These are phyloP conservation scores for Heterocephalus glaber DNA, from an alignment of 2,113 vertebrate genomes.

Conservation along the genomic window DNA sequence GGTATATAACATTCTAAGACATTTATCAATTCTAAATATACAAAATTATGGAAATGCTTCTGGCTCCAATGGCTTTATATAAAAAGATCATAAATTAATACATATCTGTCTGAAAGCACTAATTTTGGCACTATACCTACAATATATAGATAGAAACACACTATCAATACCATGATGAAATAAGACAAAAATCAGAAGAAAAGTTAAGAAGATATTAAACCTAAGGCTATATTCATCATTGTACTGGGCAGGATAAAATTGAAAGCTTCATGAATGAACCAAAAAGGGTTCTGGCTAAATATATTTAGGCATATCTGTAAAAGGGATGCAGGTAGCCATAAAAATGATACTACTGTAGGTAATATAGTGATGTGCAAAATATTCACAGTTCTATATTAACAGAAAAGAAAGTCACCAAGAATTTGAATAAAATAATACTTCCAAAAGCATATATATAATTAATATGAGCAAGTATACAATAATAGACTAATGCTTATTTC, in stretches of 20 bases:
- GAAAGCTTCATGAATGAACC: neutral
- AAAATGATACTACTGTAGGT: neutral
- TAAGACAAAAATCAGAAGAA: constrained; percentile 6
- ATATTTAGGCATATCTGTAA: neutral
- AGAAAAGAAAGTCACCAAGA: neutral
- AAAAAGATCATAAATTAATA: neutral
- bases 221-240: neutral
- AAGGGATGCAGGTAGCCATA: neutral
- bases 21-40: neutral
- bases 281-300: neutral
- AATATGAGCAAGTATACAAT: neutral
- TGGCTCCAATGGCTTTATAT: neutral
- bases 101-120: neutral
- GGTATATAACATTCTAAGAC: neutral
- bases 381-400: neutral
- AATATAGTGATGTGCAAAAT: neutral
- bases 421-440: neutral
- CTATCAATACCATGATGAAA: neutral
- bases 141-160: neutral
- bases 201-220: neutral
- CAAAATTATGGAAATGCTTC: neutral
- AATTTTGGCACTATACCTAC: neutral
- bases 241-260: neutral
- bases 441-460: neutral
- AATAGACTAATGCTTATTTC: constrained; percentile 18